These are phyloP conservation scores for Anthoscopus minutus DNA, from an alignment of 2,113 vertebrate genomes.

Conservation along the genomic window DNA sequence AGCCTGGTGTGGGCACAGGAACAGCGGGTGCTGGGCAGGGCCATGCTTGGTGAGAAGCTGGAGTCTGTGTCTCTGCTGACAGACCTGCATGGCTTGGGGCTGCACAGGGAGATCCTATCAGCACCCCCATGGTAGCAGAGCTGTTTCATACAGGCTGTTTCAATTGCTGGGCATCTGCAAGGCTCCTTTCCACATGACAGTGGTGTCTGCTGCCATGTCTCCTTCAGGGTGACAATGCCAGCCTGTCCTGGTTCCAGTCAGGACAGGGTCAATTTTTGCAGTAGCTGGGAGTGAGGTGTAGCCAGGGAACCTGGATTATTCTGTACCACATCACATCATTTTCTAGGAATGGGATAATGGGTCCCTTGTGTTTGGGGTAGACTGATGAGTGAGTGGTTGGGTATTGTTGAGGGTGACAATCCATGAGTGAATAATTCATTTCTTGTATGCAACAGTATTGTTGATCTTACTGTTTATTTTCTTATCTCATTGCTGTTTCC, in stretches of 20 bases:
- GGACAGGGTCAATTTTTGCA: not conserved
- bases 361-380: not conserved
- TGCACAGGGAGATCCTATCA: not conserved
- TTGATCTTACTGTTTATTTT: not conserved
- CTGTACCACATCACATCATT: not conserved
- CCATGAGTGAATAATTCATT: fast-evolving
- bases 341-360: not conserved
- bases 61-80: fast-evolving
- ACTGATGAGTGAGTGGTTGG: fast-evolving
- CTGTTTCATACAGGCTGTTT: not conserved
- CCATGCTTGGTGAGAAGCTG: not conserved
- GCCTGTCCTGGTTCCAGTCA: not conserved
- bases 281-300: fast-evolving
- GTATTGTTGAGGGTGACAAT: not conserved
- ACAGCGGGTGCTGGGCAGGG: not conserved
- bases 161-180: not conserved
- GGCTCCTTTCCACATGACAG: not conserved
- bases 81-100: not conserved
- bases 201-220: not conserved
- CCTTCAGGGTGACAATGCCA: not conserved
- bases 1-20: fast-evolving
- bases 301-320: not conserved
- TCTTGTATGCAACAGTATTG: not conserved
- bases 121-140: fast-evolving
- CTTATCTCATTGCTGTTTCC: not conserved